Conservation (phyloP, 1,140 invertebrate genomes). For the Camponotus pennsylvanicus region DNA sequence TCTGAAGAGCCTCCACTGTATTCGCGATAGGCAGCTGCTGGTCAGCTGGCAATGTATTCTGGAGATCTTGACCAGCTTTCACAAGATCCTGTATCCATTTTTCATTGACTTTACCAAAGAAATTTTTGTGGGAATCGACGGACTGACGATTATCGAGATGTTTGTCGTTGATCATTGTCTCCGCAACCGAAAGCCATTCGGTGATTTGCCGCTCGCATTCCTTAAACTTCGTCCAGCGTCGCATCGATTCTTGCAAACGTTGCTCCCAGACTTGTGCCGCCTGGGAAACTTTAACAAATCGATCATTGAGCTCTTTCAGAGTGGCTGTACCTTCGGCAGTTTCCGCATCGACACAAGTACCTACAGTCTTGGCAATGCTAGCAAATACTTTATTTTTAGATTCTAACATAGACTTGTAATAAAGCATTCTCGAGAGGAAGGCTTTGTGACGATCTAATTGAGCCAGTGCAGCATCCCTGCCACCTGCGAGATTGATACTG, state of each 20-base stretch:
- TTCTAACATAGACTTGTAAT: slow-evolving; percentile 97
- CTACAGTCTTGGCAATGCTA: slow-evolving; percentile 93
- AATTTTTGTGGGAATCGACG: slow-evolving; percentile 93
- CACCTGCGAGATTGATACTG: slow-evolving; percentile 88
- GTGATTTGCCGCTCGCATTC: slow-evolving; percentile 92
- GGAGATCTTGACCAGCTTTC: slow-evolving; percentile 92
- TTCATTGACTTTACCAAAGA: slow-evolving; percentile 95
- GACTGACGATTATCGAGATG: slow-evolving; percentile 93
- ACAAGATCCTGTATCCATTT: slow-evolving; percentile 93
- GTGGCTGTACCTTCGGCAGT: slow-evolving; percentile 90
- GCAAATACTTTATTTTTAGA: slow-evolving; percentile 98
- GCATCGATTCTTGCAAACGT: slow-evolving; percentile 91
- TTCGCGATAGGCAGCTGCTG: slow-evolving; percentile 91
- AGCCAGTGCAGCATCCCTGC: slow-evolving; percentile 91
- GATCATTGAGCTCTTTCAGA: slow-evolving; percentile 93
- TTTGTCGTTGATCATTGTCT: slow-evolving; percentile 93
- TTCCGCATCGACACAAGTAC: slow-evolving; percentile 90
- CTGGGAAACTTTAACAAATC: slow-evolving; percentile 92
- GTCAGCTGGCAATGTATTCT: slow-evolving; percentile 88
- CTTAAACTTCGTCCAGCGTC: slow-evolving; percentile 95
- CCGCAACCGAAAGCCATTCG: slow-evolving; percentile 95
- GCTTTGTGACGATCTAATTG: slow-evolving; percentile 94
- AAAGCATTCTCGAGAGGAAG: slow-evolving; percentile 95
- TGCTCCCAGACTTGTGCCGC: slow-evolving; percentile 93
- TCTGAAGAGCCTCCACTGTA: slow-evolving; percentile 90